phyloP scores from a whole-genome alignment of 2,113 vertebrate genomes.

The Vimba vimba region DNA sequence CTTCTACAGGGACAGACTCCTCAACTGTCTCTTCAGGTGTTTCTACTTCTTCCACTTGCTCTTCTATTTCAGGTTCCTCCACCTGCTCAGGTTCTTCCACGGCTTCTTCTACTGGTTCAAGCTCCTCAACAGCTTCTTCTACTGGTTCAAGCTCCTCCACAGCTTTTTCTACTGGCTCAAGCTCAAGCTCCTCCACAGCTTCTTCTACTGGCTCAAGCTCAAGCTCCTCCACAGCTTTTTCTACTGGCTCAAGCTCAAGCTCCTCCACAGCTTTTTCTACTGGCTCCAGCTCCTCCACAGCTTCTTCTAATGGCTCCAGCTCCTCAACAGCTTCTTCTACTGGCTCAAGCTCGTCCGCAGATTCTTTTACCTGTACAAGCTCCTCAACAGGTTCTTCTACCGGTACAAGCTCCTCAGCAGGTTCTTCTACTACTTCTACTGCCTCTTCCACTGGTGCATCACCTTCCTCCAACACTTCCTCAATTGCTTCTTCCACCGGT shows the following conservation, averaged over 20 bases:
- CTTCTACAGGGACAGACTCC: conserved; percentile 34
- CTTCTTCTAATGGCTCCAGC: neutral
- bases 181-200: neutral
- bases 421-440: conserved; percentile 54
- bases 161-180: conserved; percentile 37
- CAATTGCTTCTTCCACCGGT: conserved; percentile 29
- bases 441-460: conserved; percentile 11
- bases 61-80: conserved; percentile 5
- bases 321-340: conserved; percentile 46
- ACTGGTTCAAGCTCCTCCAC: conserved; percentile 31
- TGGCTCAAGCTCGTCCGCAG: neutral
- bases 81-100: neutral
- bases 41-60: conserved; percentile 63
- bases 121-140: conserved; percentile 67
- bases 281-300: neutral
- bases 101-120: conserved; percentile 23
- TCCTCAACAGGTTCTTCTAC: conserved; percentile 60
- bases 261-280: conserved; percentile 35
- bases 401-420: conserved; percentile 17
- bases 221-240: conserved; percentile 15
- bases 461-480: too few relatives aligned
- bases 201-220: neutral
- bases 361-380: conserved; percentile 29
- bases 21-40: neutral
- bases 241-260: conserved; percentile 1